Base-by-base conservation (phyloP, 2,888 invertebrate species). In the Hanleya hanleyi region DNA sequence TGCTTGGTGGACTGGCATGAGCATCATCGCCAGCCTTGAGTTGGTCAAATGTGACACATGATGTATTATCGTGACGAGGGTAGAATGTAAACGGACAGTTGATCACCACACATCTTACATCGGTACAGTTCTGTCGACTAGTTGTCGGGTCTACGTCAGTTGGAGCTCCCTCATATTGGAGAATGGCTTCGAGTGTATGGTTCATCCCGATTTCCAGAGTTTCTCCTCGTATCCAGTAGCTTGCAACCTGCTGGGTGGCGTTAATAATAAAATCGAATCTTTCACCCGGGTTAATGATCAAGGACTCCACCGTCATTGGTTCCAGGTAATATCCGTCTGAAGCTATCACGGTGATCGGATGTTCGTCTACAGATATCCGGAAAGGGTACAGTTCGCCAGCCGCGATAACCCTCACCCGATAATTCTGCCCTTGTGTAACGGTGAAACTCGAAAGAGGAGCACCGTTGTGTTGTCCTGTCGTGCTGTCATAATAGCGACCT, bases 161-260 rank as follows among this genome's bases (percentile, higher is more conserved):
- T 9, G 32, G 22, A 0, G 82, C 77, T 18, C 78, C 80, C 0
- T 75, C 62, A 68, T 85, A 85, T 7, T 77, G 70, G 4, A 85
- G 66, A 36, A 83, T 79, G 2, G 83, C 84, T 50, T 76, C 73
- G 7, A 67, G 79, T n/a, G 61, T 67, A 51, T 78, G 70, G 7
- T 77, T 69, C 41, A 67, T 65, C 18, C 61, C 73, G 5, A 36
- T 36, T 49, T 80, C 76, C 41, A 85, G 51, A 4, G 82, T 82
- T 66, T 81, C 71, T 6, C 79, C 81, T 2, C 86, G 67, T 2
- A 88, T 78, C 87, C 86, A 87, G 70, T 86, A 87, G 64, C 82
- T 83, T 1, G 65, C 80, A 0, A 75, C 69, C 1, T 62, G 22
- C 49, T 82, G 69, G 57, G 80, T 76, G 6, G 87, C 80, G 6